These are phyloP conservation scores for Parasteatoda lunata DNA, from an alignment of 2,888 invertebrate species.

Conservation along the genomic window DNA sequence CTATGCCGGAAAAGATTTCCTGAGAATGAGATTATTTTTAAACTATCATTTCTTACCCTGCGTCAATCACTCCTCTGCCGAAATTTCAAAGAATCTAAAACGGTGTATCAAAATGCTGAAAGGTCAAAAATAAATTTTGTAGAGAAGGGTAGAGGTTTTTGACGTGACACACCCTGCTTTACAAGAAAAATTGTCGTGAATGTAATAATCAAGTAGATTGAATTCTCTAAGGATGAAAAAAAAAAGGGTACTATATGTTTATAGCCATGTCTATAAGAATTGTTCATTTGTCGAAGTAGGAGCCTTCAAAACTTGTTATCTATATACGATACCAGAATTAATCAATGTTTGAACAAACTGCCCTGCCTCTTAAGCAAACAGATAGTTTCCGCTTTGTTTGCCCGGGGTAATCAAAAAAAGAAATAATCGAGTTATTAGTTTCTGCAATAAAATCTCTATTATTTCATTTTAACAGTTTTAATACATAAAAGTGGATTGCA, in stretches of 20 bases:
- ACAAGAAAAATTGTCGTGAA: not conserved
- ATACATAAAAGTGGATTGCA: no score
- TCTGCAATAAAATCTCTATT: no score
- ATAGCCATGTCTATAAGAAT: not conserved
- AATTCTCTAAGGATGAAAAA: not conserved
- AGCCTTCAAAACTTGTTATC: not conserved
- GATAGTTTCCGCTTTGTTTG: no score
- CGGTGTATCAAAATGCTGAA: not conserved
- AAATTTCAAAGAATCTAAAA: not conserved
- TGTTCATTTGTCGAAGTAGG: not conserved
- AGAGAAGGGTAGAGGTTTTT: not conserved
- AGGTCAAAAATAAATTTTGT: conserved; percentile 5
- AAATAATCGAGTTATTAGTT: no score
- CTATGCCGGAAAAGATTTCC: no score
- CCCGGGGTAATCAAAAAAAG: no score
- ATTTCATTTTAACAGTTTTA: no score
- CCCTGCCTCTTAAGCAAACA: no score
- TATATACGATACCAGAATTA: not conserved
- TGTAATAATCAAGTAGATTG: not conserved
- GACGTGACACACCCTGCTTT: conserved; percentile 1
- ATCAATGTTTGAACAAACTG: not conserved
- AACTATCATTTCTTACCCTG: no score
- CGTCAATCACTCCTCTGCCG: no score
- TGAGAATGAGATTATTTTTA: no score
- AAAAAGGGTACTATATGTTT: not conserved